These are phyloP conservation scores for Sycophila texana DNA, from an alignment of 2,888 invertebrate genomes.

Conservation along the genomic window DNA sequence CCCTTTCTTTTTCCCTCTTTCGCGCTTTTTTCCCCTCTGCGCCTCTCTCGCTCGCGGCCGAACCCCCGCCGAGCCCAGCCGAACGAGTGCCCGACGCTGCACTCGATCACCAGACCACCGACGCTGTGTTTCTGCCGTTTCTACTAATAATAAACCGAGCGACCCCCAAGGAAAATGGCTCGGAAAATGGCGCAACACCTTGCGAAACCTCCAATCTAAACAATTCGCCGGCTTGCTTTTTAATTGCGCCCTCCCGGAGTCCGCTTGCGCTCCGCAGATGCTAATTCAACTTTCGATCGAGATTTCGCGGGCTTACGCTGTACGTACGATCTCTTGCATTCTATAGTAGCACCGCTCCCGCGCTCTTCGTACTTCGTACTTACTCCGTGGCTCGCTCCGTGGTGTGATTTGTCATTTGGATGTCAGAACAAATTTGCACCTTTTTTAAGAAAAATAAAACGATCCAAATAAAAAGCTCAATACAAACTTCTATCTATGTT, in stretches of 20 bases:
- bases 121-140: conserved; percentile 51
- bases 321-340: too few species aligned
- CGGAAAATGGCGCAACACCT: not conserved
- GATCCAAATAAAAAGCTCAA: too few species aligned
- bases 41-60: conserved; percentile 43
- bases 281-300: not conserved
- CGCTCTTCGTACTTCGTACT: too few species aligned
- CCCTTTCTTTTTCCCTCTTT: conserved; percentile 61
- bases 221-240: not conserved
- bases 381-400: too few species aligned
- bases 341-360: too few species aligned
- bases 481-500: too few species aligned
- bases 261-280: conserved; percentile 1
- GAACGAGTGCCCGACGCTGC: conserved; percentile 44
- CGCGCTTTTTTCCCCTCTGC: conserved; percentile 48
- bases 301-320: too few species aligned
- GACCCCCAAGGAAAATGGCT: not conserved
- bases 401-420: too few species aligned
- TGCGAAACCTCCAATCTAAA: conserved; percentile 13
- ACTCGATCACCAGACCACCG: conserved; percentile 55
- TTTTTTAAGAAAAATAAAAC: too few species aligned
- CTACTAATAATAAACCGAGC: conserved; percentile 48
- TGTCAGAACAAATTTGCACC: too few species aligned
- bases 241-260: too few species aligned
- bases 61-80: conserved; percentile 61